Conservation (phyloP, 1,140 invertebrate genomes). For the Brachionus koreanus region DNA sequence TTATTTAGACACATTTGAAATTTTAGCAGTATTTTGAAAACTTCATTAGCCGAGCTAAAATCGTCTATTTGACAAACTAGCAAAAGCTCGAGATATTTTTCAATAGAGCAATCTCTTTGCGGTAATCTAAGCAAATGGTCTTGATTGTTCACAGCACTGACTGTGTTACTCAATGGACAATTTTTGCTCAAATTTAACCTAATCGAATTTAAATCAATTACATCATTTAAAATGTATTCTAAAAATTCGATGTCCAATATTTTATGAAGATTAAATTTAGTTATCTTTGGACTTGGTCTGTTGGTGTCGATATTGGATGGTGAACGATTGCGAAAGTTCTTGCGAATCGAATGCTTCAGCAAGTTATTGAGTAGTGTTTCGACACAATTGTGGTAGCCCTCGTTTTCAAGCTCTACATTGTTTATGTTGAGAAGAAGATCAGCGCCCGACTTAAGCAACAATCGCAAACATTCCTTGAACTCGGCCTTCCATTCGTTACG, state of each 20-base stretch:
- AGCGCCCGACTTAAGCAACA: constrained; percentile 17
- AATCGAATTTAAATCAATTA: not conserved
- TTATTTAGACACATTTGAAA: constrained; percentile 19
- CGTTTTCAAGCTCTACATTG: not conserved
- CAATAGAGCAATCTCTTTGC: not conserved
- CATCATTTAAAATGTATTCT: not conserved
- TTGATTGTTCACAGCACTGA: not conserved
- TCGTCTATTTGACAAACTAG: not conserved
- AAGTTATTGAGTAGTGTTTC: not conserved
- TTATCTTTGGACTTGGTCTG: not conserved
- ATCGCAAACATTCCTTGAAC: not conserved
- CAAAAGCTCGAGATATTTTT: constrained; percentile 1
- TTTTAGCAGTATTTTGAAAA: not conserved
- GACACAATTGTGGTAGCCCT: not conserved
- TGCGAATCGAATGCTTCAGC: not conserved
- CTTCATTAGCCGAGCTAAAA: not conserved
- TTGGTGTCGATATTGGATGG: not conserved
- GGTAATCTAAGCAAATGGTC: not conserved
- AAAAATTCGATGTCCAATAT: constrained; percentile 12
- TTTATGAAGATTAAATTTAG: not conserved
- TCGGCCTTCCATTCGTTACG: constrained; percentile 13
- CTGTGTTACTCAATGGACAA: not conserved
- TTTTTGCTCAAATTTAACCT: not conserved
- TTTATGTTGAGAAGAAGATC: constrained; percentile 9
- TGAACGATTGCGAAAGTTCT: not conserved